Evolutionary conservation across 1,140 invertebrate genomes (phyloP), one percentile per base, ranked within the genome.

Genomic region (Aphelenchoides fujianensis): DNA sequence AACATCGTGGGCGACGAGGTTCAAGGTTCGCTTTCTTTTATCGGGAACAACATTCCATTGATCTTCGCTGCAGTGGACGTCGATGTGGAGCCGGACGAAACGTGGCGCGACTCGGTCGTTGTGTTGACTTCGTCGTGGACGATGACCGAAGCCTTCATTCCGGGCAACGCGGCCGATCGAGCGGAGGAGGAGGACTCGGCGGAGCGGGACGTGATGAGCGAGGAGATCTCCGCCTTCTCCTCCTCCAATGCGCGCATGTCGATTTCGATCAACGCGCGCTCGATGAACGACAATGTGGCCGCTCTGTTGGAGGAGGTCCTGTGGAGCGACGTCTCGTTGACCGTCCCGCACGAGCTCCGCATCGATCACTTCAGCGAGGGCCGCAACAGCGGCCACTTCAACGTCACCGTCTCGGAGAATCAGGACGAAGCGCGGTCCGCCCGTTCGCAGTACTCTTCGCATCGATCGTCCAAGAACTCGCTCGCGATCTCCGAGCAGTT

Each of bases 221-320:
- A 59, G 34, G 55, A 59, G 12, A 23, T 23, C 23, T 16, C 23
- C 12, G 41, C 12, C 41, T 62, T 75, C 36, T 48, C 77, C 0
- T 32, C 57, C 30, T 72, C 74, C 2, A 79, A 71, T 71, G 37
- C 27, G 27, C 9, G 70, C 28, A 35, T 79, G 55, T 57, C 72
- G 3, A 71, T 82, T n/a, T 84, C 79, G 3, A 81, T 82, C 27
- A 79, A 79, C 62, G 80, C 80, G 3, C 74, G 74, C 55, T 78
- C 76, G 72, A 54, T 78, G 9, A 69, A 75, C 28, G 80, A 82
- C 67, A 68, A 68, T 48, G 73, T 81, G 1, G 70, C 69, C 48
- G 80, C 72, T 7, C 70, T 70, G 27, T 69, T 82, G 9, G 81
- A 82, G 66, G 82, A 82, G 63, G 78, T 82, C 23, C 77, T 76